Evolutionary conservation across 1,140 invertebrate genomes (phyloP), one percentile per base, ranked within the genome.

Genomic region (Centruroides vittatus): DNA sequence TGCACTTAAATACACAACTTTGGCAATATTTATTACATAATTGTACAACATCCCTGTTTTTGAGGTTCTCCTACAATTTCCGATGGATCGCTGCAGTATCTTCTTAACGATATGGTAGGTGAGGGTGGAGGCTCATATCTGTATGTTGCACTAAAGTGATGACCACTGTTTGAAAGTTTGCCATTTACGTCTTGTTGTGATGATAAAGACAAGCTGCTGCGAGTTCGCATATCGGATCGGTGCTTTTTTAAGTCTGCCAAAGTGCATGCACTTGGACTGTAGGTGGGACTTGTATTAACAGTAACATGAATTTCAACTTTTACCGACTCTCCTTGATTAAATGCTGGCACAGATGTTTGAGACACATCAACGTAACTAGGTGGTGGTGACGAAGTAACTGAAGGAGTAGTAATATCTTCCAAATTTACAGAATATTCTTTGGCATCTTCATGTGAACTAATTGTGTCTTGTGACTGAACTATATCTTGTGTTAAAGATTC

Each of bases 231-330:
- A 35, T 70, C 68, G 5, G 88, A 82, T 62, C 89, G 78, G 71
- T 93, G 88, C 70, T 91, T 91, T 75, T 93, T 93, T 69, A 93
- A 77, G 73, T 93, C 89, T 41, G 89, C 86, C 63, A 93, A 79
- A 41, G 89, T 92, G 60, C 77, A 73, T 8, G 73, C 71, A 12
- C 65, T 59, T 35, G 59, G 48, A 36, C 13, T 59, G 70, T 68
- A 70, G 70, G 73, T 71, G 72, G 70, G 65, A 71, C 70, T 72
- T 3, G 74, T 72, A 67, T 75, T 72, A 12, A 74, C 71, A 52
- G 74, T 73, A 13, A 74, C 68, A 48, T 71, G 67, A 49, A 70
- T 70, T 59, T 70, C 68, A 3, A 70, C 68, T 51, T 68, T 70
- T 7, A 70, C 68, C 0, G 67, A 68, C 47, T 69, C 67, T 62